phyloP scores from a whole-genome alignment of 2,888 invertebrate species.

The Apotomis capreana region DNA sequence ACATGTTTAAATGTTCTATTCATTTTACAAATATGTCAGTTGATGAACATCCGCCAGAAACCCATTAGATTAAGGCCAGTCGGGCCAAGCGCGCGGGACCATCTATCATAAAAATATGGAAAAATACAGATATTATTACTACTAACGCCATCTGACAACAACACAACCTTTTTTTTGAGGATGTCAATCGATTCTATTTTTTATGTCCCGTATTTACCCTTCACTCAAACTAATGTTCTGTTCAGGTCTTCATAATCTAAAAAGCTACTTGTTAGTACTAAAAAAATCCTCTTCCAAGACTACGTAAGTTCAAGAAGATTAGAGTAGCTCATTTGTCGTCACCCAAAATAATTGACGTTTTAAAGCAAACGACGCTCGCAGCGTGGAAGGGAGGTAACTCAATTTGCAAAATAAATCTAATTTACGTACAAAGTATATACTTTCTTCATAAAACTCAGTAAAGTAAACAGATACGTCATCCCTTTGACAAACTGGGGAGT shows the following conservation, averaged over 20 bases:
- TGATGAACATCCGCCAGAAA: no score
- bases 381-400: constrained; percentile 20
- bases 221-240: no score
- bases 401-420: constrained; percentile 36
- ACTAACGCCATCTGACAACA: no score
- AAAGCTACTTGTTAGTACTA: background rate
- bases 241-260: no score
- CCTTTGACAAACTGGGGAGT: background rate
- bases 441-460: constrained; percentile 9
- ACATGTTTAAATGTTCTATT: background rate
- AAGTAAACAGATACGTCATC: constrained; percentile 12
- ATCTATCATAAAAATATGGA: no score
- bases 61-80: no score
- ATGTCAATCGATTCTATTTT: no score
- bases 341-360: constrained; percentile 30
- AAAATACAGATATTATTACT: no score
- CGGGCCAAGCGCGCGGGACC: no score
- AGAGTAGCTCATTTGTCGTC: constrained; percentile 10
- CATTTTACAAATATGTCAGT: no score
- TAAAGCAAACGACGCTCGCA: constrained; percentile 17
- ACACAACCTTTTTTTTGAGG: no score
- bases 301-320: background rate
- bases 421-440: constrained; percentile 23
- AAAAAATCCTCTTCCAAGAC: background rate
- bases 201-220: no score